Base-by-base conservation (phyloP, 2,888 invertebrate genomes). In the Drosophila setosimentum region DNA sequence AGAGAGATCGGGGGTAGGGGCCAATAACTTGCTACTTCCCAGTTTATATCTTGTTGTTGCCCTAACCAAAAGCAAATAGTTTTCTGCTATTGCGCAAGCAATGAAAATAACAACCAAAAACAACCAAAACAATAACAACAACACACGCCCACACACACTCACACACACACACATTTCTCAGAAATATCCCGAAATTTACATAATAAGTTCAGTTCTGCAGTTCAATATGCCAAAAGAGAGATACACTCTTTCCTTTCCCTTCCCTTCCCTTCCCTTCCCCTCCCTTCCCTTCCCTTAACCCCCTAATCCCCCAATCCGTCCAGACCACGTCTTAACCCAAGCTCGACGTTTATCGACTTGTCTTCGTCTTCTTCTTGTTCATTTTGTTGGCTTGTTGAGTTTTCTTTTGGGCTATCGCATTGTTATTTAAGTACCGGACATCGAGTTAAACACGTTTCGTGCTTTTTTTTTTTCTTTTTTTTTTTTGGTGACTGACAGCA, bases 391-490 rank as follows among this genome's bases (percentile, higher is more conserved):
- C 51, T 24, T 64, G 70, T 62, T 62, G 65, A 62, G 64, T 78
- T 77, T 78, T 78, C 71, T 67, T 58, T 69, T 27, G 32, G 42
- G 32, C 53, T 55, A 49, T 65, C 55, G 48, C 78, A 87, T 78
- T 80, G 87, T 84, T 84, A 70, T 69, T 80, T 73, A 80, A 84
- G 78, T 76, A 82, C 85, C 87, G 82, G 85, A 87, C 83, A 79
- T 73, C 53, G 63, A 73, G 73, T 68, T 59, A 84, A 84, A 84
- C 84, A 85, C 81, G 84, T 84, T 84, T 84, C 33, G 48, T 55
- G 11, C 45, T 54, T 65, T 21, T 16, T 5, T 18, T 18, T 18
- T 48, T 50, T 50, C 24, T n/a, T 13, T 51, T 42, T n/a, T 24
- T 32, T 57, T 60, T 72, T 72, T 33, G 60, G 53, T 68, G 30